Base-by-base conservation (phyloP, 2,888 invertebrate genomes). In the Argyra leucocephala region DNA sequence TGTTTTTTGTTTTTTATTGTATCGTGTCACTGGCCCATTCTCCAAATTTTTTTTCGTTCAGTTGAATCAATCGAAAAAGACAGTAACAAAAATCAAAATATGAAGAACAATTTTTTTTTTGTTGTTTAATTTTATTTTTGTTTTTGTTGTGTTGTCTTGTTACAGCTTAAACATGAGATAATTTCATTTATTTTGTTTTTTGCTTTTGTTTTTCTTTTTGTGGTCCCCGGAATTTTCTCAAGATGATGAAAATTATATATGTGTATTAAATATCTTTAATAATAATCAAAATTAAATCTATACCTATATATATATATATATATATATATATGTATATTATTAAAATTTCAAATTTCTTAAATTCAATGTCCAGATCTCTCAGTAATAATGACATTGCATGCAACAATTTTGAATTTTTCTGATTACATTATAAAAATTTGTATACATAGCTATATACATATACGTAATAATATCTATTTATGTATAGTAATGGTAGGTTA, bases 351-450 rank as follows among this genome's bases (percentile, higher is more conserved):
- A 48, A 48, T 48, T 48, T 48, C 18, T 18, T 48, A 48, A 48
- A 48, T 48, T 48, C 48, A 48, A 48, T 18, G 48, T 48, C 48
- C 48, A 18, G 18, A 48, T 18, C 18, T 15, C 18, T 48, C 48
- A 48, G 18, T 48, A 48, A 48, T 48, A 48, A 48, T 48, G 48
- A 48, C 48, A 48, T 48, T n/a, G 48, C 48, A 48, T 48, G 48
- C 48, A 48, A 48, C 48, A 48, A 48, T 48, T 48, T 48, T 48
- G 12, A 18, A 2, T 48, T 48, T 48, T 15, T 48, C 48, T 48
- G 48, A 48, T 48, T 48, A 12, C 2, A 31, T 31, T 37, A 37
- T 37, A 37, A 15, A 37, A 15, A 37, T 37, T 15, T 37, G 3
- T 37, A 37, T 48, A 48, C 10, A 31, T 31, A 31, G 5, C 5